Percentiles rank a stretch among this genome's conserved stretches.
These are phyloP conservation scores for Gadopsis bispinosus DNA, from an alignment of 2,797 vertebrate genomes.

Conservation along the genomic window DNA sequence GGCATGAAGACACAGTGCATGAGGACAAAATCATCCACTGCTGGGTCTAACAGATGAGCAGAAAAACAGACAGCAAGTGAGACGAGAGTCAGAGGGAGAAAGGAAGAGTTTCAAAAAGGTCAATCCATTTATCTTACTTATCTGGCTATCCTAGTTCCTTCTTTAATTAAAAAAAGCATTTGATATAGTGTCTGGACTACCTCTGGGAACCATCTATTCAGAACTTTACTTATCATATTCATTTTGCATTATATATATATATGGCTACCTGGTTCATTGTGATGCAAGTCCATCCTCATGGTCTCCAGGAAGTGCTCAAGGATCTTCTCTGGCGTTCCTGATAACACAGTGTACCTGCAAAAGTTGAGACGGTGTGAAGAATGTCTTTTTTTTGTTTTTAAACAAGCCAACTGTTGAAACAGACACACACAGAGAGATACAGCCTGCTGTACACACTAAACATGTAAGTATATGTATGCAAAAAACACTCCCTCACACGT, in stretches of 20 bases:
- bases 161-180: background rate
- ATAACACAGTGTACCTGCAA: slow-evolving; percentile 97
- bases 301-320: slow-evolving; percentile 98
- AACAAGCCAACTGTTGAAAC: background rate
- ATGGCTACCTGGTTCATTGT: slow-evolving; percentile 88
- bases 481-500: slow-evolving; percentile 34
- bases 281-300: slow-evolving; percentile 93
- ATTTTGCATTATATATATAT: background rate
- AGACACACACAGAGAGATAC: background rate
- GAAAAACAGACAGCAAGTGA: slow-evolving; percentile 24
- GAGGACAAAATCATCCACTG: slow-evolving; percentile 96
- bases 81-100: slow-evolving; percentile 10
- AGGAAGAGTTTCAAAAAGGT: background rate
- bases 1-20: slow-evolving; percentile 99
- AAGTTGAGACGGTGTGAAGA: background rate
- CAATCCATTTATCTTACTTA: background rate
- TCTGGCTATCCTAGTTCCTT: background rate
- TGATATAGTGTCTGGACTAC: background rate
- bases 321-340: slow-evolving; percentile 98
- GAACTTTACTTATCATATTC: background rate
- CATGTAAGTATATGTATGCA: background rate
- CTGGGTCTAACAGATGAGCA: slow-evolving; percentile 86
- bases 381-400: background rate
- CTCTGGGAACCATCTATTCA: background rate
- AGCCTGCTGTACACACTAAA: background rate